These are phyloP conservation scores for Varecia variegata DNA, from an alignment of 2,797 vertebrate species.

Conservation along the genomic window DNA sequence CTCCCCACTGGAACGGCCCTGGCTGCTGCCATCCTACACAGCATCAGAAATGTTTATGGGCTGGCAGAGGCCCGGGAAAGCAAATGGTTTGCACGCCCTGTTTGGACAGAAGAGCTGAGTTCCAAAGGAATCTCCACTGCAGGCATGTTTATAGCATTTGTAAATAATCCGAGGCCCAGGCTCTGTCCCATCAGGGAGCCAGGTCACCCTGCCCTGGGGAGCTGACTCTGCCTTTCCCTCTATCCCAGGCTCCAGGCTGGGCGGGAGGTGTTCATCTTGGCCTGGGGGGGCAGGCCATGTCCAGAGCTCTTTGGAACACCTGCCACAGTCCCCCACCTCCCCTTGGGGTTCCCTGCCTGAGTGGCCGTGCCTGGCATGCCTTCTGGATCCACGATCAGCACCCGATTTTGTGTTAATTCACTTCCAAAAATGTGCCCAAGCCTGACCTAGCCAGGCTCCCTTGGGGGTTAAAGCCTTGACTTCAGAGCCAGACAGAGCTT, in stretches of 20 bases:
- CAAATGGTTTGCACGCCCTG: constrained; percentile 47
- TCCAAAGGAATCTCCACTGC: not conserved
- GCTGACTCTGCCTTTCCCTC: not conserved
- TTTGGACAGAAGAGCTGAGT: not conserved
- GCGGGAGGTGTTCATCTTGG: not conserved
- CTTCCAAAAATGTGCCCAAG: not conserved
- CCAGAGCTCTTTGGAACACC: not conserved
- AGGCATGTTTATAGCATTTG: constrained; percentile 63
- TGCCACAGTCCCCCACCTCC: not conserved
- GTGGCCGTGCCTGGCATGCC: not conserved
- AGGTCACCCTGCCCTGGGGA: constrained; percentile 56
- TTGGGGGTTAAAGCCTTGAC: not conserved
- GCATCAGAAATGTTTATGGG: constrained; percentile 71
- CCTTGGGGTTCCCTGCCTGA: constrained; percentile 36
- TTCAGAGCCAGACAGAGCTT: not conserved
- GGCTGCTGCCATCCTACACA: not conserved
- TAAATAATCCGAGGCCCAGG: constrained; percentile 39
- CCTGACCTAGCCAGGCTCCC: not conserved
- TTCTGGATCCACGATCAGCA: not conserved
- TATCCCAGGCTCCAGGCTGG: not conserved
- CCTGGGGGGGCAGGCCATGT: not conserved
- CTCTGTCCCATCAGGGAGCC: not conserved
- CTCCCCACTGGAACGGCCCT: not conserved
- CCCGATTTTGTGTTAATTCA: not conserved
- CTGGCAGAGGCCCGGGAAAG: constrained; percentile 55